Evolutionary conservation across 2,797 vertebrate species (phyloP).

Genomic region (Onychomys arenicola): DNA sequence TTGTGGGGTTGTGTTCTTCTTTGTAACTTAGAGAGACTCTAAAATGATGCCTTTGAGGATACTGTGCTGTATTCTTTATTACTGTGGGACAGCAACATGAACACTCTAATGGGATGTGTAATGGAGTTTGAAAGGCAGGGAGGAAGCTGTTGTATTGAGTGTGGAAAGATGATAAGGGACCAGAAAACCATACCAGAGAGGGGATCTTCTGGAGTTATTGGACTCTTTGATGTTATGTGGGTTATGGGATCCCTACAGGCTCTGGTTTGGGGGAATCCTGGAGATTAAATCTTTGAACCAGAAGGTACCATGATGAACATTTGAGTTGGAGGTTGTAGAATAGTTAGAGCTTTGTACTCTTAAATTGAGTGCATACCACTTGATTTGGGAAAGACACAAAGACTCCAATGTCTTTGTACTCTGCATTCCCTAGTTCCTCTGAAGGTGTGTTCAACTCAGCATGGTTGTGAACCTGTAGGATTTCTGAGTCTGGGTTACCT

Average conservation of each 20-base stretch:
- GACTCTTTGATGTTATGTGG: no score
- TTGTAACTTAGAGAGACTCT: slow-evolving; percentile 75
- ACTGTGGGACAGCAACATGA: slow-evolving; percentile 87
- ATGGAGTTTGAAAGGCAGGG: slow-evolving; percentile 88
- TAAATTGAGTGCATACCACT: rapidly evolving
- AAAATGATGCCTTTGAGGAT: slow-evolving; percentile 89
- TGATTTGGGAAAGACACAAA: neutral
- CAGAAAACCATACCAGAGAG: slow-evolving; percentile 57
- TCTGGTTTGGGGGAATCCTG: neutral
- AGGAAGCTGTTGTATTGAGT: slow-evolving; percentile 92
- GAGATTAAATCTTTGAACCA: neutral
- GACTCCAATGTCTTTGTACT: neutral
- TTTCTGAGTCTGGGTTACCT: neutral
- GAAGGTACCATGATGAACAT: neutral
- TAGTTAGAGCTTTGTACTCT: neutral
- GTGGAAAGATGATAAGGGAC: slow-evolving; percentile 91
- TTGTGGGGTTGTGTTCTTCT: slow-evolving; percentile 82
- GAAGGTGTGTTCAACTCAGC: neutral
- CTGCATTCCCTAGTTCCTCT: neutral
- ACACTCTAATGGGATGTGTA: slow-evolving; percentile 87
- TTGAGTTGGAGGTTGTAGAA: neutral
- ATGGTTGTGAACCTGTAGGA: neutral
- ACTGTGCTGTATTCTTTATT: slow-evolving; percentile 89
- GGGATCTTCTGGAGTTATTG: neutral
- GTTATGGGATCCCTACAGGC: neutral